phyloP scores from a whole-genome alignment of 2,797 vertebrate genomes.

The Diplodus puntazzo region DNA sequence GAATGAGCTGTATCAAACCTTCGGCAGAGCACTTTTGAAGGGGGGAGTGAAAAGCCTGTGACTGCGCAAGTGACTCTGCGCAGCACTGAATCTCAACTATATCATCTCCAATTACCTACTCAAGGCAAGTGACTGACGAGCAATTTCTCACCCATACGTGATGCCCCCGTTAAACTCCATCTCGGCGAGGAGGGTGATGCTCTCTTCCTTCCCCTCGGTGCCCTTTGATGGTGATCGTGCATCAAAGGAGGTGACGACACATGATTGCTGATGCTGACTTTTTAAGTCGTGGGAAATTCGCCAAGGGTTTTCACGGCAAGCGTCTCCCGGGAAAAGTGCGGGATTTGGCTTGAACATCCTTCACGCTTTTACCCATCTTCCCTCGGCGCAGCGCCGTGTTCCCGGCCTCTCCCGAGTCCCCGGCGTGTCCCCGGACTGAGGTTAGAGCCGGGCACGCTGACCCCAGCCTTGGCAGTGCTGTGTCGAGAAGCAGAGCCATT shows the following conservation, averaged over 20 bases:
- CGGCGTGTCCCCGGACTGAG: constrained; percentile 14
- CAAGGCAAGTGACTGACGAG: constrained; percentile 62
- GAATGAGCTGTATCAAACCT: constrained; percentile 54
- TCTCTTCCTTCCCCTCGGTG: constrained; percentile 33
- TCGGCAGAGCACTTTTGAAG: constrained; percentile 52
- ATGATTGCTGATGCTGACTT: constrained; percentile 61
- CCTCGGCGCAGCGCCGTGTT: constrained; percentile 13
- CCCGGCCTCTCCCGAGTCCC: constrained; percentile 23
- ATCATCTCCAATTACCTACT: constrained; percentile 74
- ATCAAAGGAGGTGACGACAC: constrained; percentile 61
- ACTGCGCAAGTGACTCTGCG: constrained; percentile 65
- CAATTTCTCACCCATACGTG: constrained; percentile 58
- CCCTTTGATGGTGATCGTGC: constrained; percentile 71
- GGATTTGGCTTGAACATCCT: constrained; percentile 62
- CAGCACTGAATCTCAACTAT: constrained; percentile 56
- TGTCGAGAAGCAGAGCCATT: constrained; percentile 46
- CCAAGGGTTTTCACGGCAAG: constrained; percentile 35
- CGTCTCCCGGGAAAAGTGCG: constrained; percentile 48
- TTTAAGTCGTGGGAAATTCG: constrained; percentile 29
- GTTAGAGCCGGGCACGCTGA: constrained; percentile 59
- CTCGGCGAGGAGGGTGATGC: constrained; percentile 46
- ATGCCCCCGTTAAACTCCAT: constrained; percentile 57
- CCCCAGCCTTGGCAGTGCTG: constrained; percentile 42
- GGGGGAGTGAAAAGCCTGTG: constrained; percentile 46
- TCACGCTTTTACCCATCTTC: constrained; percentile 36